phyloP scores from a whole-genome alignment of 2,113 vertebrate genomes.

The Tachysurus vachellii region DNA sequence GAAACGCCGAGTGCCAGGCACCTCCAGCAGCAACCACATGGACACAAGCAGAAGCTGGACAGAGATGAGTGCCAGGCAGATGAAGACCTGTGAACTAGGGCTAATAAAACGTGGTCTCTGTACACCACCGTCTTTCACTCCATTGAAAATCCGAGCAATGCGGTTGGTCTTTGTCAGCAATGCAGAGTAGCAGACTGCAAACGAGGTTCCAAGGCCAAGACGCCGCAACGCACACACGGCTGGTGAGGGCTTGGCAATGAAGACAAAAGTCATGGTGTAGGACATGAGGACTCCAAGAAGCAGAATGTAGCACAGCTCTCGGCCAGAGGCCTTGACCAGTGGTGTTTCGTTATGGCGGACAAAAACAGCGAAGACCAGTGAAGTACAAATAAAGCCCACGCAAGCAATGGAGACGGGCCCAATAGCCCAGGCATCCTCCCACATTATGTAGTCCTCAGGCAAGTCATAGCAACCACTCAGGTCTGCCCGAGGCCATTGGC shows the following conservation, averaged over 20 bases:
- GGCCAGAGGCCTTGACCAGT: slow-evolving; percentile 93
- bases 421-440: slow-evolving; percentile 98
- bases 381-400: slow-evolving; percentile 90
- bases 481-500: slow-evolving; percentile 91
- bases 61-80: slow-evolving; percentile 92
- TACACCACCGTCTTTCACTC: slow-evolving; percentile 87
- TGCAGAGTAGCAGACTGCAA: slow-evolving; percentile 95
- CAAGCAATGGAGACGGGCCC: slow-evolving; percentile 96
- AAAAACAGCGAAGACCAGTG: slow-evolving; percentile 88
- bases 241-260: slow-evolving; percentile 94
- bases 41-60: slow-evolving; percentile 93
- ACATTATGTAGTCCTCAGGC: slow-evolving; percentile 96
- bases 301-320: slow-evolving; percentile 95
- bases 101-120: slow-evolving; percentile 96
- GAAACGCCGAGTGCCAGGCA: slow-evolving; percentile 88
- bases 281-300: slow-evolving; percentile 93
- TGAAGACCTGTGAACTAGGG: slow-evolving; percentile 96
- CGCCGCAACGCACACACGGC: slow-evolving; percentile 90
- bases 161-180: slow-evolving; percentile 98
- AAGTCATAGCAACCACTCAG: slow-evolving; percentile 90
- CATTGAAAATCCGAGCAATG: slow-evolving; percentile 93
- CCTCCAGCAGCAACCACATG: slow-evolving; percentile 92
- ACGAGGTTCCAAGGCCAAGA: slow-evolving; percentile 91
- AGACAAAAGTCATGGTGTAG: slow-evolving; percentile 97
- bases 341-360: slow-evolving; percentile 93